Evolutionary conservation across 2,797 vertebrate genomes (phyloP).

Genomic region (Buceros bicornis): DNA sequence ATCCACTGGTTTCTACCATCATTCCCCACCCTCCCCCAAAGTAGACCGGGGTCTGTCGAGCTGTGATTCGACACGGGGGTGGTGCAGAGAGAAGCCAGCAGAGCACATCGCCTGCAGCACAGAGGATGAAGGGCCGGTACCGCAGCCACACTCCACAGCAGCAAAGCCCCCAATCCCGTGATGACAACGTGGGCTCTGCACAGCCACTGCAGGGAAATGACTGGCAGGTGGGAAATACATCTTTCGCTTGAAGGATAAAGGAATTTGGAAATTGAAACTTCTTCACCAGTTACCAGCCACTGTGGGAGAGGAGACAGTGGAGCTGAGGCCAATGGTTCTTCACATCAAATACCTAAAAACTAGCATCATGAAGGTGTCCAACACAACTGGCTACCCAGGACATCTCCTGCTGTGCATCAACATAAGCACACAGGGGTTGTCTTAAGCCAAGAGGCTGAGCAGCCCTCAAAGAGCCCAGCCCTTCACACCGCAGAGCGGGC

Average conservation of each 20-base stretch:
- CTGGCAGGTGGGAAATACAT: not conserved
- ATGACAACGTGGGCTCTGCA: not conserved
- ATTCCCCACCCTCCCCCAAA: not conserved
- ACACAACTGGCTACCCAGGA: not conserved
- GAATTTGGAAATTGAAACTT: not conserved
- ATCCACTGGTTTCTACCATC: not conserved
- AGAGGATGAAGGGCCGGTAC: not conserved
- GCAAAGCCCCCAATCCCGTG: not conserved
- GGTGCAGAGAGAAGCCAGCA: not conserved
- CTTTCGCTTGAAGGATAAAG: not conserved
- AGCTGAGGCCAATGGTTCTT: not conserved
- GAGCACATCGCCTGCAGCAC: accelerated
- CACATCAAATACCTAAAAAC: not conserved
- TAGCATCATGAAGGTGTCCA: not conserved
- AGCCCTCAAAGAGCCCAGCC: not conserved
- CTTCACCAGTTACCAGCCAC: not conserved
- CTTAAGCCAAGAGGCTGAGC: not conserved
- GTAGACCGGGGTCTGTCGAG: not conserved
- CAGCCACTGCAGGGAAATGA: not conserved
- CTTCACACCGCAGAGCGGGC: not conserved
- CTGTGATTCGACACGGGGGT: not conserved
- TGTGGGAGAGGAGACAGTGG: not conserved
- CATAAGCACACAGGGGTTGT: accelerated
- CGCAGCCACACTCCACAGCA: not conserved
- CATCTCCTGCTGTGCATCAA: not conserved